Base-by-base conservation (phyloP, 2,113 vertebrate species). In the Azemiops feae region DNA sequence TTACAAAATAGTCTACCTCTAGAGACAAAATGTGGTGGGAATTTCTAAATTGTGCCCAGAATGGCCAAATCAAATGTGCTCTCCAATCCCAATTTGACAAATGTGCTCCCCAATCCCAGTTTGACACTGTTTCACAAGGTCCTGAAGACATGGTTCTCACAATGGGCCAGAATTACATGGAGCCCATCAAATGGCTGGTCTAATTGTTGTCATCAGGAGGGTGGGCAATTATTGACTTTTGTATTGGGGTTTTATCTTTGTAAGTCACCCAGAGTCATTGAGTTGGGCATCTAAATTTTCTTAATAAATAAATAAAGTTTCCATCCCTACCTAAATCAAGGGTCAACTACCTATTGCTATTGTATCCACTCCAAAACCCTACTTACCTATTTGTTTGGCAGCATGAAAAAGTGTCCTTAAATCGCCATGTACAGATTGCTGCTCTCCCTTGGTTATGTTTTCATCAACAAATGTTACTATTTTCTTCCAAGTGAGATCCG, bases 351-450 rank as follows among this genome's bases (percentile, higher is more conserved):
- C 34, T 43, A 34, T 43, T 81, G 74, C 18, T 43, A 39, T 22
- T 81, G 20, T n/a, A 87, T 6, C 69, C 85, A 16, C 12, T 74
- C 0, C 52, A 85, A 95, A 95, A 6, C 1, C 91, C 96, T 95
- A 96, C 96, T 95, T 98, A 99, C 99, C 99, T 93, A 99, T 99
- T 96, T 99, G 98, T 96, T 98, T 99, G 96, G 99, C 98, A 96
- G 99, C 98, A 94, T 98, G 98, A 87, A 99, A 97, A 96, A 99
- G 96, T 94, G 96, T 97, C 97, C 97, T 99, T 97, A 99, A 97
- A 94, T 99, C 98, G 94, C 98, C 97, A 94, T 97, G 98, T 94
- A 98, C 97, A 93, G 94, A 95, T 93, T 98, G 98, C 91, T 98
- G 98, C 92, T 98, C 96, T 95, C 95, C 98, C 97, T 98, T 98